Evolutionary conservation across 2,888 invertebrate species (phyloP), one percentile per base, ranked within the genome.

Genomic region (Melanargia galathea): DNA sequence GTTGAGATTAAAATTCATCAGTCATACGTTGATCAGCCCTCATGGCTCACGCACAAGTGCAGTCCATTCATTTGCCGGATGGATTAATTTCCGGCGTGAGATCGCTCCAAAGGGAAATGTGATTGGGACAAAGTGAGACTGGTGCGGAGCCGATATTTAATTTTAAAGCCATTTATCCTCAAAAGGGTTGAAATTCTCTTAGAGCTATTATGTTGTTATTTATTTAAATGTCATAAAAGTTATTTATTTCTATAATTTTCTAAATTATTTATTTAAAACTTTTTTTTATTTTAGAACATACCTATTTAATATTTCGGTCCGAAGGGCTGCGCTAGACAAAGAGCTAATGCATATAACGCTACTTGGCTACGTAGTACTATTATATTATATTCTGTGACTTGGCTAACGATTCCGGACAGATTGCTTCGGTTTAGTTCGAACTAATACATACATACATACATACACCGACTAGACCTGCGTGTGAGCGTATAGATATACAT

Each of bases 21-120:
- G 75, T 82, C 79, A 83, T 76, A 76, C 72, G 70, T 77, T 71
- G 76, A 75, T 77, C 75, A 74, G 74, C 80, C 87, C 82, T 78
- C 78, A 86, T 87, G 87, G 86, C 82, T 78, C 78, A 86, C 87
- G 87, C 86, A 86, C 84, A 87, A 89, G 84, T 88, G 88, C 86
- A 88, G 86, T 82, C 85, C 84, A 89, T 89, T 90, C 88, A 89
- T 90, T 90, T 86, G 83, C 82, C 87, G 88, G 88, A 90, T 86
- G 85, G 83, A 85, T 88, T 90, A 85, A 90, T 90, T 89, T 90
- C 90, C 90, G 88, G 81, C 81, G 83, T 83, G 89, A 87, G 89
- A 90, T 88, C 86, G 86, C 76, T 83, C 83, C 80, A 85, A 86
- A 86, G 86, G 88, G 90, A 90, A 89, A 87, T 86, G 80, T 84